phyloP scores from a whole-genome alignment of 2,888 invertebrate genomes.

The Micoletzkya japonica region DNA sequence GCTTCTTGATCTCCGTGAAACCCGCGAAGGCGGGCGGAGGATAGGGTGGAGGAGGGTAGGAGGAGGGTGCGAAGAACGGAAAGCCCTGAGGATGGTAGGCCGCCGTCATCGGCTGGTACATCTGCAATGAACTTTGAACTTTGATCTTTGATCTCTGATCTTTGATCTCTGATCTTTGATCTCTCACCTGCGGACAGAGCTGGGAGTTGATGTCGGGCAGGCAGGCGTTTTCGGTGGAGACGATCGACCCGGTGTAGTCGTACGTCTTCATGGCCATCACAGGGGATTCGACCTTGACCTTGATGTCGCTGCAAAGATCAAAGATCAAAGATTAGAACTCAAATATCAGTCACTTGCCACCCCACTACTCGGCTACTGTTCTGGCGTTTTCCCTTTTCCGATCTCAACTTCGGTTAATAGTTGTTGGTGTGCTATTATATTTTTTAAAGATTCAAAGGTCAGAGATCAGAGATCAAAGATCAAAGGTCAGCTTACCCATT shows the following conservation, averaged over 20 bases:
- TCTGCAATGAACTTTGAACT: background rate
- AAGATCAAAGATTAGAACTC: background rate
- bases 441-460: no score
- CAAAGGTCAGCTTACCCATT: conserved; percentile 4
- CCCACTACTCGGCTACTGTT: background rate
- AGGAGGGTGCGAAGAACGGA: conserved; percentile 3
- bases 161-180: background rate
- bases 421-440: no score
- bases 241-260: background rate
- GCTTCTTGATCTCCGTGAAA: no score
- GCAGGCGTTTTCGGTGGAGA: conserved; percentile 6
- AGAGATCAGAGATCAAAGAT: background rate
- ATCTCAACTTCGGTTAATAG: no score
- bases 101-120: conserved; percentile 15
- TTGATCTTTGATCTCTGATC: no score
- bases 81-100: conserved; percentile 1
- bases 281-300: conserved; percentile 8
- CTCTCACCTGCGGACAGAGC: background rate
- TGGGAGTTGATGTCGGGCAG: conserved; percentile 22
- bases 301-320: background rate
- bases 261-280: conserved; percentile 2
- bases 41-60: background rate
- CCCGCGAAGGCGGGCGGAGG: background rate
- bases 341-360: background rate
- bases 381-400: background rate